Evolutionary conservation across 2,113 vertebrate genomes (phyloP).

Genomic region (Perca flavescens): DNA sequence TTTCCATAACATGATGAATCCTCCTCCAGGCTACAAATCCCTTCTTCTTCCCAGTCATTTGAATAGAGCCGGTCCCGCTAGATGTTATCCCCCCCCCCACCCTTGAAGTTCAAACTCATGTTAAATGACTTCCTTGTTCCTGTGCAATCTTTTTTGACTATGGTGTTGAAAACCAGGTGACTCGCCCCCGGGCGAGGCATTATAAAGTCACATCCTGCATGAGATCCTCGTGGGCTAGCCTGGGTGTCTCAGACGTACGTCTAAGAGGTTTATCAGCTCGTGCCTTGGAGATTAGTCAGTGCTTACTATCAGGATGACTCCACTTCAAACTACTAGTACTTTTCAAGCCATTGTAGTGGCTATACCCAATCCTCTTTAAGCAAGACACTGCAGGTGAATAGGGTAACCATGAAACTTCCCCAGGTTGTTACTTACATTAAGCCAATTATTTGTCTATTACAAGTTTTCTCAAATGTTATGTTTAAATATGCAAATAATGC

Average conservation of each 20-base stretch:
- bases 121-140: slow-evolving; percentile 82
- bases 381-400: too few relatives aligned
- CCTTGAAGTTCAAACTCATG: slow-evolving; percentile 73
- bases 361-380: background rate
- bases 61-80: slow-evolving; percentile 58
- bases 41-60: slow-evolving; percentile 63
- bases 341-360: slow-evolving; percentile 49
- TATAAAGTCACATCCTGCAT: slow-evolving; percentile 80
- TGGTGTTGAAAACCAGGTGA: slow-evolving; percentile 80
- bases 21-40: slow-evolving; percentile 54
- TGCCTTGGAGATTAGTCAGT: slow-evolving; percentile 70
- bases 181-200: slow-evolving; percentile 75
- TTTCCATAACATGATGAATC: slow-evolving; percentile 62
- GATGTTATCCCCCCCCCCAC: slow-evolving; percentile 46
- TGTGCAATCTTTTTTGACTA: slow-evolving; percentile 76
- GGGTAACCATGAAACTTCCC: too few relatives aligned
- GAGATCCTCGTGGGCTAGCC: slow-evolving; percentile 71
- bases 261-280: slow-evolving; percentile 79
- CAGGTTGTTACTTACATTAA: too few relatives aligned
- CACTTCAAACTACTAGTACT: slow-evolving; percentile 43
- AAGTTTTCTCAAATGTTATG: too few relatives aligned
- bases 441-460: too few relatives aligned
- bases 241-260: slow-evolving; percentile 68
- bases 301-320: slow-evolving; percentile 65
- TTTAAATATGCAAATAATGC: too few relatives aligned